Evolutionary conservation across 2,113 vertebrate genomes (phyloP).

Genomic region (Syngnathus typhle): DNA sequence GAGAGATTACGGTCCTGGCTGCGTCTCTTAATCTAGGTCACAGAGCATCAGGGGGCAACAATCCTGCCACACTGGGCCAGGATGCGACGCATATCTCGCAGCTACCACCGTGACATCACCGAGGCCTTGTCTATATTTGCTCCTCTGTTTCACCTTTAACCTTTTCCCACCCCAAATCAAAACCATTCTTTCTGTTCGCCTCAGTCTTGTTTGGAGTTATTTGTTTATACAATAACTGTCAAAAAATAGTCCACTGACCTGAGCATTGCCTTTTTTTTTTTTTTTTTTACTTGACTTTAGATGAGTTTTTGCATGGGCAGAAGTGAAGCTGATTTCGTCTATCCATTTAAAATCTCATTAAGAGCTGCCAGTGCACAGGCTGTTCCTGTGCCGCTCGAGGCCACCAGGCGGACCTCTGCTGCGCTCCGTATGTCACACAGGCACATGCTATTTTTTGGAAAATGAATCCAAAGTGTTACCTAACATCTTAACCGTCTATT

Average conservation of each 20-base stretch:
- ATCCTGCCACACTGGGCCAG: slow-evolving; percentile 57
- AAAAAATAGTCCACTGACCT: too few species aligned
- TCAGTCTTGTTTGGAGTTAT: background rate
- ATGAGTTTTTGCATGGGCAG: too few species aligned
- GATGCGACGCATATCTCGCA: slow-evolving; percentile 45
- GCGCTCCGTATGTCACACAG: slow-evolving; percentile 7
- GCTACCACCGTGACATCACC: slow-evolving; percentile 13
- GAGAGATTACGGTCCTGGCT: slow-evolving; percentile 63
- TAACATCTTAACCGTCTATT: slow-evolving; percentile 25
- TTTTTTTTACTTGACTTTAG: too few species aligned
- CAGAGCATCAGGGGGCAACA: slow-evolving; percentile 68
- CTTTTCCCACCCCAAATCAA: background rate
- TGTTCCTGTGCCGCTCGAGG: slow-evolving; percentile 18
- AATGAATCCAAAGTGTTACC: slow-evolving; percentile 19
- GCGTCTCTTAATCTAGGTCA: slow-evolving; percentile 71
- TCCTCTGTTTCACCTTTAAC: slow-evolving; percentile 12
- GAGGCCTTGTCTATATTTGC: slow-evolving; percentile 16
- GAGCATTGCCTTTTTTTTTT: too few species aligned
- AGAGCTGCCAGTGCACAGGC: slow-evolving; percentile 20
- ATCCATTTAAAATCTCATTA: slow-evolving; percentile 46
- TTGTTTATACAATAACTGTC: background rate
- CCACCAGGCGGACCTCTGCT: slow-evolving; percentile 8
- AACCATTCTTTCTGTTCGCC: background rate
- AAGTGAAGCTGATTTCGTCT: slow-evolving; percentile 25
- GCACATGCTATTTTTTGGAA: background rate